Evolutionary conservation across 1,140 invertebrate species (phyloP).

Genomic region (Neodiprion virginianus): DNA sequence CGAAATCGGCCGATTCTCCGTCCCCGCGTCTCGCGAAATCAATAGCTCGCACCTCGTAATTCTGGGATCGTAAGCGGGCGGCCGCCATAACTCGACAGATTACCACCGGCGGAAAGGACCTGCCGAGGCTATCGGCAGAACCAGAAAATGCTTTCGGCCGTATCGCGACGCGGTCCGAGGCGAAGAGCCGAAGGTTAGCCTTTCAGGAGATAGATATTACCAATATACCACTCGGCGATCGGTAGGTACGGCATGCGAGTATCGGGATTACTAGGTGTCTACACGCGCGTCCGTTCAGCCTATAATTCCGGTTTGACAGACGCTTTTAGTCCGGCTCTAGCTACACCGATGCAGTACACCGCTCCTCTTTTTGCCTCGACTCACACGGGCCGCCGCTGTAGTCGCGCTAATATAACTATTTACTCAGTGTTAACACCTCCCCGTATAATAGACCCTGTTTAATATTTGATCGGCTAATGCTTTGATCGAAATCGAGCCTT

Average conservation of each 20-base stretch:
- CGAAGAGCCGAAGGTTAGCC: neutral
- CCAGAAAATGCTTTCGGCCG: constrained; percentile 58
- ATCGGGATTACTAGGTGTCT: no score
- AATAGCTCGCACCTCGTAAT: constrained; percentile 30
- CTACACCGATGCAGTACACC: no score
- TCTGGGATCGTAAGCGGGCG: constrained; percentile 12
- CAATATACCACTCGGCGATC: neutral
- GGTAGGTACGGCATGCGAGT: no score
- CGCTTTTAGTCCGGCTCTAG: no score
- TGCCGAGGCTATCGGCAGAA: constrained; percentile 49
- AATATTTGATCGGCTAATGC: constrained; percentile 10
- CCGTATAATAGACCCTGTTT: neutral
- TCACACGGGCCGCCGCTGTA: neutral
- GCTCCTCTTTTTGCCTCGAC: neutral
- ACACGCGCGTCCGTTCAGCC: neutral
- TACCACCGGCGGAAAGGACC: constrained; percentile 27
- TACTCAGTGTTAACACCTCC: neutral
- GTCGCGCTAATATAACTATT: neutral
- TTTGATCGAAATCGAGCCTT: neutral
- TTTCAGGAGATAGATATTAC: constrained; percentile 5
- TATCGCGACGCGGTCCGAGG: constrained; percentile 38
- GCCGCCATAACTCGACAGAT: constrained; percentile 48
- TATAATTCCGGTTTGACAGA: no score
- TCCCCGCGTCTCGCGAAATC: constrained; percentile 8
- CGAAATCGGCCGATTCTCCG: no score